phyloP scores from a whole-genome alignment of 2,113 vertebrate species.

The Taurulus bubalis region DNA sequence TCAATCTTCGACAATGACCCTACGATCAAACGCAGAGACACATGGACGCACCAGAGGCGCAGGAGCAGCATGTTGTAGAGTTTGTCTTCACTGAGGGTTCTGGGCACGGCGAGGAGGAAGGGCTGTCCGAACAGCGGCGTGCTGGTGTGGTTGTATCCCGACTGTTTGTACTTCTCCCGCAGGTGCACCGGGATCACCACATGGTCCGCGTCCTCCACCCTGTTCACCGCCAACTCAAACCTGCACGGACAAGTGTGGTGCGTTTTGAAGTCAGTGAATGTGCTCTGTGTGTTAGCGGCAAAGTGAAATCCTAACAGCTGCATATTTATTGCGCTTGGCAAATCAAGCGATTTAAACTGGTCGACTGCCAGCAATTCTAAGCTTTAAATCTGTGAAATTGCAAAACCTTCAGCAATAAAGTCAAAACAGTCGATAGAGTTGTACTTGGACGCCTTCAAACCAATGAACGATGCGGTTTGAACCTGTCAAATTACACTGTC shows the following conservation, averaged over 20 bases:
- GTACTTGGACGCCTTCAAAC: background rate
- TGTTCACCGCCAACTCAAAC: constrained; percentile 90
- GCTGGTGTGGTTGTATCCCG: constrained; percentile 95
- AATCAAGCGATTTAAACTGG: background rate
- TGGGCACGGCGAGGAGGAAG: constrained; percentile 95
- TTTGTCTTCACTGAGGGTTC: constrained; percentile 95
- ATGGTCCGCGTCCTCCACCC: constrained; percentile 94
- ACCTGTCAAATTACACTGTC: background rate
- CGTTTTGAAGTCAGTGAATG: background rate
- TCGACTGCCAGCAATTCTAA: background rate
- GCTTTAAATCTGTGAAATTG: background rate
- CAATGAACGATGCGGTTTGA: background rate
- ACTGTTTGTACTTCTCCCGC: constrained; percentile 96
- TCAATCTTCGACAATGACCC: background rate
- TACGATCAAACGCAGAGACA: background rate
- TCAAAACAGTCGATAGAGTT: background rate
- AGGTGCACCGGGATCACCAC: constrained; percentile 97
- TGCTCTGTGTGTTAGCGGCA: background rate
- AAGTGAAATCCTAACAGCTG: background rate
- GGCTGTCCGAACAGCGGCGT: constrained; percentile 95
- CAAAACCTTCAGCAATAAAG: background rate
- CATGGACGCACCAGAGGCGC: constrained; percentile 89
- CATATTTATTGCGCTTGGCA: background rate
- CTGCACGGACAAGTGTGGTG: constrained; percentile 33
- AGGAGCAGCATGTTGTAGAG: constrained; percentile 95